These are phyloP conservation scores for Alectura lathami DNA, from an alignment of 2,113 vertebrate species.

Conservation along the genomic window DNA sequence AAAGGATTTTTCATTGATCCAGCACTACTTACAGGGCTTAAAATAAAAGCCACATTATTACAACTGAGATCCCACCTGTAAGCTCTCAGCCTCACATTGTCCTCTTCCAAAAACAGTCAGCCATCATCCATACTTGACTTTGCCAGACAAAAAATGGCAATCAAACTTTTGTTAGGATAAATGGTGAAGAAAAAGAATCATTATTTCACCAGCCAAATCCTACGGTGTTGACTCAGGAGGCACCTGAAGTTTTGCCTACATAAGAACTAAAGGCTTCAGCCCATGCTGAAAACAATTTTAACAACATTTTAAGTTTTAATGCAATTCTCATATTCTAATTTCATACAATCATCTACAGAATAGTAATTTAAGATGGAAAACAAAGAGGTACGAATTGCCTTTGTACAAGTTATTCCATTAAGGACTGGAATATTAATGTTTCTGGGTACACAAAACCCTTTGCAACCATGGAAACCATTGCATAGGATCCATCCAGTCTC, in stretches of 20 bases:
- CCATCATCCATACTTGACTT: slow-evolving; percentile 75
- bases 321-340: not conserved
- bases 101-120: slow-evolving; percentile 74
- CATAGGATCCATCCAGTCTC: slow-evolving; percentile 35
- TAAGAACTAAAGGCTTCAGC: not conserved
- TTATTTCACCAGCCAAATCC: slow-evolving; percentile 12
- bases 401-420: slow-evolving; percentile 16
- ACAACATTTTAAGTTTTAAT: not conserved
- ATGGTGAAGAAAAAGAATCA: not conserved
- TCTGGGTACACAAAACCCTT: not conserved
- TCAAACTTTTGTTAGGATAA: slow-evolving; percentile 74
- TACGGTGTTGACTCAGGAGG: not conserved
- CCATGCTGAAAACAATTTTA: not conserved
- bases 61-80: slow-evolving; percentile 66
- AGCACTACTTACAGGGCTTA: not conserved
- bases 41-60: not conserved
- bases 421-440: slow-evolving; percentile 45
- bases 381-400: not conserved
- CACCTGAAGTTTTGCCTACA: not conserved
- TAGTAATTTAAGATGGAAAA: not conserved
- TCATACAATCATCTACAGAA: not conserved
- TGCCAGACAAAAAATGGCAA: slow-evolving; percentile 73
- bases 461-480: slow-evolving; percentile 68
- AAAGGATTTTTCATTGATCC: not conserved
- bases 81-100: slow-evolving; percentile 68